Conservation (phyloP, 2,888 invertebrate genomes). For the Zootermopsis nevadensis region DNA sequence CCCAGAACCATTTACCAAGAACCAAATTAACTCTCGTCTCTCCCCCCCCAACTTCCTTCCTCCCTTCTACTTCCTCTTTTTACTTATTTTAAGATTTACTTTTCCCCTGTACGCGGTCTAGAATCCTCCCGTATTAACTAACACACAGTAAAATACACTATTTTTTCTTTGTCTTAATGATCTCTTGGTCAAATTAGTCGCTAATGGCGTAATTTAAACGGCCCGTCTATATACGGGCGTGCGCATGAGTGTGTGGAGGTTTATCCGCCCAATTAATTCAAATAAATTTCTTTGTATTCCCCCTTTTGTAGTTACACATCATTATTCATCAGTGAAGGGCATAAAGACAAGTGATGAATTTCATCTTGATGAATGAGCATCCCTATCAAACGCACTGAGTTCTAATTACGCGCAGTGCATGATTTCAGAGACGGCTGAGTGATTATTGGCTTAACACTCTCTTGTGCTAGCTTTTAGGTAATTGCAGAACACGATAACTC, state of each 20-base stretch:
- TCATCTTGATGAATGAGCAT: neutral
- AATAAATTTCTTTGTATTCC: slow-evolving; percentile 12
- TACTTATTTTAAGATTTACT: slow-evolving; percentile 13
- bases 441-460: neutral
- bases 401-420: neutral
- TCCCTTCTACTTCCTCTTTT: slow-evolving; percentile 1
- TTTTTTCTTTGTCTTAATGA: slow-evolving; percentile 9
- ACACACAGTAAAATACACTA: neutral
- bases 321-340: slow-evolving; percentile 2
- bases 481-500: neutral
- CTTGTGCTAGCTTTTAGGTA: neutral
- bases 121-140: neutral
- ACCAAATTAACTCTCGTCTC: neutral
- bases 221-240: neutral
- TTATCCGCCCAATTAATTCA: slow-evolving; percentile 23
- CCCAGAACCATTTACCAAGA: neutral
- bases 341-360: neutral
- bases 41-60: neutral
- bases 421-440: neutral
- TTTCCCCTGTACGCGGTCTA: neutral
- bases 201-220: slow-evolving; percentile 10
- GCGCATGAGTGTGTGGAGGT: neutral
- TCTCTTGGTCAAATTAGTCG: slow-evolving; percentile 13
- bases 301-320: slow-evolving; percentile 5
- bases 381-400: neutral